Evolutionary conservation across 2,113 vertebrate genomes (phyloP).

Genomic region (Philantomba maxwellii): DNA sequence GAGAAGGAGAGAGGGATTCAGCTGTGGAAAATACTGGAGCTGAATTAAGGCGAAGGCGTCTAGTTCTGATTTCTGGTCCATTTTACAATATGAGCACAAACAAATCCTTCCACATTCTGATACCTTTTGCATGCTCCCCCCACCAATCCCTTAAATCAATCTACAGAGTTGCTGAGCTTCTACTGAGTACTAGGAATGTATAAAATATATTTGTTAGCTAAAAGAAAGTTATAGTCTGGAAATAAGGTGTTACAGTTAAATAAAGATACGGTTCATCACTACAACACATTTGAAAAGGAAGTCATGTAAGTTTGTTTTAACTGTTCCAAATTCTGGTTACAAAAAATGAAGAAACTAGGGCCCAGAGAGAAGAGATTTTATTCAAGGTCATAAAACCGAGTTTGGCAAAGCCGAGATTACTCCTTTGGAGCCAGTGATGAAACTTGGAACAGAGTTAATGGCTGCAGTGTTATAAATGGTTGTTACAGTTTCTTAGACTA

Average conservation of each 20-base stretch:
- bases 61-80: background rate
- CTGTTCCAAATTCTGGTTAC: background rate
- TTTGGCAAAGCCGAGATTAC: background rate
- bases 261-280: background rate
- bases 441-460: conserved; percentile 21
- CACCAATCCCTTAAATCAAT: background rate
- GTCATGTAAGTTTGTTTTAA: background rate
- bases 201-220: background rate
- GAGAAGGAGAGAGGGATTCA: background rate
- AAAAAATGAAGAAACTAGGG: conserved; percentile 29
- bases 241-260: background rate
- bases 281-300: conserved; percentile 21
- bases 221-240: background rate
- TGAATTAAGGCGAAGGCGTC: background rate
- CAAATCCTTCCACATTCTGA: background rate
- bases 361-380: background rate
- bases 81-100: conserved; percentile 3
- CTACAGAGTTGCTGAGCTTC: background rate
- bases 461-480: background rate
- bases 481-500: background rate
- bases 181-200: background rate
- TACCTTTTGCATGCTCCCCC: background rate
- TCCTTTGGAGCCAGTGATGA: background rate
- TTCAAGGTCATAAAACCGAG: conserved; percentile 38
- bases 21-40: conserved; percentile 10